These are phyloP conservation scores for Sebastes reedi DNA, from an alignment of 2,797 vertebrate genomes.

Conservation along the genomic window DNA sequence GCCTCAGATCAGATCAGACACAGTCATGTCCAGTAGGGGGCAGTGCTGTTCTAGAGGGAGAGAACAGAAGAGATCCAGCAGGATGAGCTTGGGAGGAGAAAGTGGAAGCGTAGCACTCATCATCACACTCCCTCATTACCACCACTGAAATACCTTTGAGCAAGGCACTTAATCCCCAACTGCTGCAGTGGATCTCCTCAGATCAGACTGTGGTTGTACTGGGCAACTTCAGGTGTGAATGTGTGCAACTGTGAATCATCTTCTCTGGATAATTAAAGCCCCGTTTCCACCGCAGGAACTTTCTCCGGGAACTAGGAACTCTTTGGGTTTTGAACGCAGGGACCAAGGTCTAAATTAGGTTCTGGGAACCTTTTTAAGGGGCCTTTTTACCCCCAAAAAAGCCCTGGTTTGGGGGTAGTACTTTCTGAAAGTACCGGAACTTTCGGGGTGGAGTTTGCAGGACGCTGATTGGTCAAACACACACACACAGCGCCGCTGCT, in stretches of 20 bases:
- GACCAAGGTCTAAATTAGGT: no score
- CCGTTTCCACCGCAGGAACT: accelerated
- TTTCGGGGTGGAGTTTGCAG: no score
- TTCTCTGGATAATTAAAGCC: no score
- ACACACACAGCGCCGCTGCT: no score
- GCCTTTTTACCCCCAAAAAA: no score
- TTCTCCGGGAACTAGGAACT: neutral
- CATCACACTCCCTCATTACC: neutral
- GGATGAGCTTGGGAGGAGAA: neutral
- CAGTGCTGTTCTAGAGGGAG: neutral
- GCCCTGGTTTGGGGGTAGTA: no score
- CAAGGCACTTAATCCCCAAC: neutral
- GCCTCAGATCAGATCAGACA: neutral
- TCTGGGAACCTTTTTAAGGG: no score
- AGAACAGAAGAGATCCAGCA: no score
- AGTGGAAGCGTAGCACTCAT: neutral
- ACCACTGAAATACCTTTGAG: neutral
- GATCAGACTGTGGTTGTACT: neutral
- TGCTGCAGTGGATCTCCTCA: neutral
- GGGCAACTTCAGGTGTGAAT: neutral
- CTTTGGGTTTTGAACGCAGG: no score
- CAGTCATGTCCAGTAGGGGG: neutral
- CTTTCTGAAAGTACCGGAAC: no score
- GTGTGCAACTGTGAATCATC: no score
- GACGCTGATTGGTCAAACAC: no score